Base-by-base conservation (phyloP, 1,140 invertebrate genomes). In the Atta cephalotes region DNA sequence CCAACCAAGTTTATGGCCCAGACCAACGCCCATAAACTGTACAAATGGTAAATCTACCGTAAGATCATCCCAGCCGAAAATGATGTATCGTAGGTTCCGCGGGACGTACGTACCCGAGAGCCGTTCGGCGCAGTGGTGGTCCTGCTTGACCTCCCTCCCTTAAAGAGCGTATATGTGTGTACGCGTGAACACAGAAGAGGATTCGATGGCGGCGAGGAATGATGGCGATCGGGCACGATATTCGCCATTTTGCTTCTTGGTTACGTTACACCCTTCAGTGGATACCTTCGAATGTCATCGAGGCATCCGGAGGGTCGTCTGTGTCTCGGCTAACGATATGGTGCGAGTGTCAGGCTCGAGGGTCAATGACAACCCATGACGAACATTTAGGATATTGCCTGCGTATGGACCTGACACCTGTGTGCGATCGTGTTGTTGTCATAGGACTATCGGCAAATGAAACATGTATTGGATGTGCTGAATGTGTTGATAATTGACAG, bases 41-140 rank as follows among this genome's bases (percentile, higher is more conserved):
- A 93, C 94, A 93, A 95, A 95, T 95, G 95, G 94, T 95, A 95
- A 95, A 95, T 95, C 94, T 95, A 95, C 92, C 94, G 95, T 95
- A 94, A 95, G 94, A 95, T 94, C 94, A 95, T 95, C 92, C 94
- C 95, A 95, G 93, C 95, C 94, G 95, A 95, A 95, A 95, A 95
- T 95, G 95, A 95, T 95, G 93, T 95, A 95, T 95, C 93, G 94
- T 93, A 92, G 92, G 92, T 94, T 88, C 85, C 89, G 90, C 87
- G 89, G 90, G 86, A 93, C 91, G 88, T 89, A 88, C 76, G 65
- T 66, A 88, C 72, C 87, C 91, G 86, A 90, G 78, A 87, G 70
- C 70, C 79, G 90, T 39, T 79, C 45, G 66, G 68, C 77, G 65
- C 60, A 80, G 56, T 58, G 35, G 79, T 62, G 39, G 70, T 62